Evolutionary conservation across 2,113 vertebrate genomes (phyloP), one percentile per base, ranked within the genome.

Genomic region (Ranitomeya variabilis): DNA sequence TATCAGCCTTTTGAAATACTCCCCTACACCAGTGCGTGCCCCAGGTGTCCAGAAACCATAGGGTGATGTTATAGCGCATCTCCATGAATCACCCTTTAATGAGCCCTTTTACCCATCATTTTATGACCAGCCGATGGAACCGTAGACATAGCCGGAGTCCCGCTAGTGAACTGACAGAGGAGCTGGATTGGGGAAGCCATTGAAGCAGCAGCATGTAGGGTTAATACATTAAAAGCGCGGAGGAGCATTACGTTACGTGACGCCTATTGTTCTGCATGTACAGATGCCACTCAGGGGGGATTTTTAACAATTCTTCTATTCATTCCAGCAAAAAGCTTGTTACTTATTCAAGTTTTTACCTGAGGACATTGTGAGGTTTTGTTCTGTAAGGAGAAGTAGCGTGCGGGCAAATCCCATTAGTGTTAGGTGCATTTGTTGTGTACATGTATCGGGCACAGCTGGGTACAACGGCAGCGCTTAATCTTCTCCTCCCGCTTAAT

Each of bases 291-390:
- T 31, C 55, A 60, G 54, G 10, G 31, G 69, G 19, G 73, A 74
- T 76, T 76, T 85, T 73, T 54, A 23, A 54, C 51, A 62, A 60
- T 37, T 10, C 23, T 37, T 66, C 31, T 13, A 19, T 69, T 66
- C 12, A 59, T 85, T 69, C 82, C 12, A 10, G 62, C 18, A 54
- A 54, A 55, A 64, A 52, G 82, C 55, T 84, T 45, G 57, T 77
- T 23, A 76, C 84, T 76, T 76, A 37, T 86, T 62, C 19, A 45
- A n/a, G 71, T 77, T 76, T 59, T 67, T 23, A 86, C 85, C 85
- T 9, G 85, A 86, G 85, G 85, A 78, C 55, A 86, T 78, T 18
- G 55, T 14, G 12, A n/a, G 31, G 71, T 86, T 86, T 86, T 86
- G 37, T 86, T 79, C 84, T 67, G 62, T 31, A 26, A 66, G 18